Evolutionary conservation across 2,113 vertebrate genomes (phyloP).

Genomic region (Stigmatopora nigra): DNA sequence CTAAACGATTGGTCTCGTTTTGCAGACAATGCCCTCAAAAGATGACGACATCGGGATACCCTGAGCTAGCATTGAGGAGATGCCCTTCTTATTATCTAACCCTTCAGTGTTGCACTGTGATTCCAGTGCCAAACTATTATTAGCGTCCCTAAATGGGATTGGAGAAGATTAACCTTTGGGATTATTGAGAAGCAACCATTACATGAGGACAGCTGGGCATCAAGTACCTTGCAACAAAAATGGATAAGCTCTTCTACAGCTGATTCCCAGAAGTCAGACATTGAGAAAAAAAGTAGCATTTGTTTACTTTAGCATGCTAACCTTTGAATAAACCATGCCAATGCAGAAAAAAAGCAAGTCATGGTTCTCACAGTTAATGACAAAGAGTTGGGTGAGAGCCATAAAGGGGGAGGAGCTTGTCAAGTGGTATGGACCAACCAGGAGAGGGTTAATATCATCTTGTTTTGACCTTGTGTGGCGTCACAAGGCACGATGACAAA

Average conservation of each 20-base stretch:
- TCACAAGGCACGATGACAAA: slow-evolving; percentile 1
- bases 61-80: not conserved
- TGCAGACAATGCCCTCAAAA: not conserved
- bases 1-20: not conserved
- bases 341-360: slow-evolving; percentile 5
- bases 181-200: slow-evolving; percentile 53
- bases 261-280: slow-evolving; percentile 41
- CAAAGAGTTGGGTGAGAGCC: slow-evolving; percentile 5
- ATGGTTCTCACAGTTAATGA: not conserved
- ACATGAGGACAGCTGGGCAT: slow-evolving; percentile 56
- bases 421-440: not conserved
- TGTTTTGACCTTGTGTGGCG: not conserved
- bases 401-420: not conserved
- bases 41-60: not conserved
- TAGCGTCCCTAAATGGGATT: slow-evolving; percentile 57
- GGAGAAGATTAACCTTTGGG: slow-evolving; percentile 49
- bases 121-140: slow-evolving; percentile 56
- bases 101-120: slow-evolving; percentile 36
- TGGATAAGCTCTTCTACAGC: slow-evolving; percentile 50
- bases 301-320: not conserved
- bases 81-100: not conserved
- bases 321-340: not conserved
- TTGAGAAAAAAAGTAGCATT: slow-evolving; percentile 6
- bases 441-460: not conserved
- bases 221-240: slow-evolving; percentile 38